phyloP scores from a whole-genome alignment of 2,797 vertebrate species.

The Enteromius argenteus region DNA sequence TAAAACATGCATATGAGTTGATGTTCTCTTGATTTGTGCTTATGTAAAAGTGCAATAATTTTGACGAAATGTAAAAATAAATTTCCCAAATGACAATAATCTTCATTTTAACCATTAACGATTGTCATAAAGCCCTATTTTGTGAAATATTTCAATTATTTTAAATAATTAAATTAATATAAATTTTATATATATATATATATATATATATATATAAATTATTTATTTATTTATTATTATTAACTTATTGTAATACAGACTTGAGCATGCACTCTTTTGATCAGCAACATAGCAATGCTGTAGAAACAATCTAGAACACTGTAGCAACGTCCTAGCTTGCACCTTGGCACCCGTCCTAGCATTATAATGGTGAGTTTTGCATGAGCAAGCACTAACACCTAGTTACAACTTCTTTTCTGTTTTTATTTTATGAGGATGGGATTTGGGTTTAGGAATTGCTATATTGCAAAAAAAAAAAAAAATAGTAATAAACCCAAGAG shows the following conservation, averaged over 20 bases:
- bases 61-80: not conserved
- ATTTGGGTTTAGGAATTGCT: slow-evolving; percentile 20
- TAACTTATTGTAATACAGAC: not conserved
- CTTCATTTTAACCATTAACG: not conserved
- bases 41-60: not conserved
- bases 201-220: too few species aligned
- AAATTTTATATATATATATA: too few species aligned
- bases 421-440: slow-evolving; percentile 29
- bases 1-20: not conserved
- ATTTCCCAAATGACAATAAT: not conserved
- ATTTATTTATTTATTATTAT: too few species aligned
- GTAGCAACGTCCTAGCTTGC: not conserved
- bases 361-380: not conserved
- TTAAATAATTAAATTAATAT: not conserved
- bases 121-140: not conserved
- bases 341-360: not conserved
- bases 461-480: slow-evolving; percentile 14
- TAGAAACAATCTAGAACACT: not conserved
- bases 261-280: not conserved
- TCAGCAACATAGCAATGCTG: not conserved
- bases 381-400: not conserved
- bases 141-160: not conserved
- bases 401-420: not conserved
- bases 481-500: not conserved
- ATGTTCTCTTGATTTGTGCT: not conserved